These are phyloP conservation scores for Netta rufina DNA, from an alignment of 2,797 vertebrate genomes.

Conservation along the genomic window DNA sequence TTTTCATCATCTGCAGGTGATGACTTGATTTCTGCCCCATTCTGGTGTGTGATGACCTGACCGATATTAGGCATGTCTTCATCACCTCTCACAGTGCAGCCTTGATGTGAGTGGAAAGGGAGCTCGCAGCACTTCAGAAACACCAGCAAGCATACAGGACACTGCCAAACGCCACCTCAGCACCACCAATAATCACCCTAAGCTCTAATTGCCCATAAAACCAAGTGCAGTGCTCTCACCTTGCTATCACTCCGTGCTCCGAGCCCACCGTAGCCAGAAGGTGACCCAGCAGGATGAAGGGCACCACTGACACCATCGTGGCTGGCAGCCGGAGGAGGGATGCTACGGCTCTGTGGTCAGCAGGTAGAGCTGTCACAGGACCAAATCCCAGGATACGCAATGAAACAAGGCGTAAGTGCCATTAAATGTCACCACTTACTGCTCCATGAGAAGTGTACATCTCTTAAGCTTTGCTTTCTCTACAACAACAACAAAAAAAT, in stretches of 20 bases:
- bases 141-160: background rate
- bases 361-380: background rate
- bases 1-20: background rate
- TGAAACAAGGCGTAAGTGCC: background rate
- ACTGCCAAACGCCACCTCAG: background rate
- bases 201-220: background rate
- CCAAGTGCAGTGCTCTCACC: background rate
- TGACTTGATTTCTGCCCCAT: no score
- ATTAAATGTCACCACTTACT: background rate
- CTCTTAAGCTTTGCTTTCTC: background rate
- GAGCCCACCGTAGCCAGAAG: background rate
- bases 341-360: background rate
- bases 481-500: rapidly evolving
- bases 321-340: rapidly evolving
- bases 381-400: background rate
- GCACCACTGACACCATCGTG: background rate
- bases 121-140: background rate
- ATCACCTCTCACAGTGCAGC: background rate
- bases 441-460: background rate
- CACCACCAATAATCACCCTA: background rate
- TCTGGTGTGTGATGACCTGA: no score
- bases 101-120: background rate
- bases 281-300: background rate
- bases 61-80: background rate
- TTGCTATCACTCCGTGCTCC: background rate